Evolutionary conservation across 2,797 vertebrate genomes (phyloP), one percentile per base, ranked within the genome.

Genomic region (Pipistrellus kuhlii): DNA sequence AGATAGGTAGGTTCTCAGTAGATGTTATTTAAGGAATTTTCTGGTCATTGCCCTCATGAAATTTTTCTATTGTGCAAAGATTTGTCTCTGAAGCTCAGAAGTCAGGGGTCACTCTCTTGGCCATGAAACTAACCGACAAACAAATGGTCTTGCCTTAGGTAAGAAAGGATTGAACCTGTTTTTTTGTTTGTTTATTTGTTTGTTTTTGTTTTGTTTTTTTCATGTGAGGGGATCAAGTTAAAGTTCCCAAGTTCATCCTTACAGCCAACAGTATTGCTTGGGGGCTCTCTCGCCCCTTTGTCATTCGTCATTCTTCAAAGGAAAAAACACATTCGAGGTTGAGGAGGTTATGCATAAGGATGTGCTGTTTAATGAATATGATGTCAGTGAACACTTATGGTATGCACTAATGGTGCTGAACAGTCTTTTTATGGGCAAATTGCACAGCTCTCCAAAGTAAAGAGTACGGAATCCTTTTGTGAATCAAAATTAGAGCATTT

Each of bases 341-440:
- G 94, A 88, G 94, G 96, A 95, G 96, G 93, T 96, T 95, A 91
- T 90, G 91, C 96, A 96, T 93, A 95, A 95, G 94, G 96, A 93
- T 76, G 88, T 76, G 59, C 82, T 78, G 94, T 96, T 97, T 98
- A 98, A 98, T 97, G 97, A 97, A 95, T 85, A 94, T 91, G 96
- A 97, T 98, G 98, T 97, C 81, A 93, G 97, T 91, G 97, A 97
- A 98, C 98, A 98, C 97, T 97, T 98, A 97, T 10, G 94, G 97
- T 97, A 98, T 96, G 95, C 93, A 89, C 97, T 98, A 98, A 98
- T 97, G 97, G 97, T 93, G 95, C 93, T 96, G 97, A 97, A 96
- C 97, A 96, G 92, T 97, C 96, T 98, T 97, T 98, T 97, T 97
- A 98, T 96, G 96, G 97, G 95, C 94, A 98, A 98, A 98, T 98